These are phyloP conservation scores for Heloderma charlesbogerti DNA, from an alignment of 2,113 vertebrate species.

Conservation along the genomic window DNA sequence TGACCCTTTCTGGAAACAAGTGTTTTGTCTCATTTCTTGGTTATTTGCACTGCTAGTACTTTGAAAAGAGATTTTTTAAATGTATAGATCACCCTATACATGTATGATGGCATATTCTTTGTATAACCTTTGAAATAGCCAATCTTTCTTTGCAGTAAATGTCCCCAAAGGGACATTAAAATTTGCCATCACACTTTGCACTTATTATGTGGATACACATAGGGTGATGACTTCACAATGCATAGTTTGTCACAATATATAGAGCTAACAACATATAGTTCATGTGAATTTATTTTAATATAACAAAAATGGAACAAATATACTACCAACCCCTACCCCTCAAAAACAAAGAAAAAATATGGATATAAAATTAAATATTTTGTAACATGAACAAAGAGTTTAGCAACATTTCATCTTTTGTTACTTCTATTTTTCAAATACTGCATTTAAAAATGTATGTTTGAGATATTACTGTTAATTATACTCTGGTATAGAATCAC, in stretches of 20 bases:
- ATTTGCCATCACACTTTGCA: not conserved
- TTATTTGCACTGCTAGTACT: not conserved
- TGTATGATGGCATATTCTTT: not conserved
- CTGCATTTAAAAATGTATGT: constrained; percentile 32
- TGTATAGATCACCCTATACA: not conserved
- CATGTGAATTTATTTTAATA: constrained; percentile 73
- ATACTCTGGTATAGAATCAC: constrained; percentile 54
- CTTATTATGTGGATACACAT: constrained; percentile 11
- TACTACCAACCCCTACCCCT: constrained; percentile 35
- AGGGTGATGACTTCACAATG: not conserved
- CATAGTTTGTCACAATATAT: constrained; percentile 51
- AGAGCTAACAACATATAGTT: constrained; percentile 53
- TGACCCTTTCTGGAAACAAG: no score
- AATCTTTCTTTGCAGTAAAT: not conserved
- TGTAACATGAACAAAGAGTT: constrained; percentile 63
- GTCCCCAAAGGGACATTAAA: not conserved
- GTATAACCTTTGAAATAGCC: not conserved
- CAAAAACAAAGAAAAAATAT: constrained; percentile 31
- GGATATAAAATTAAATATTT: constrained; percentile 51
- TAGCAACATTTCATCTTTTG: constrained; percentile 41
- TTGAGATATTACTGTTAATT: constrained; percentile 43
- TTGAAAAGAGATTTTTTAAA: not conserved
- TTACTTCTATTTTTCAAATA: constrained; percentile 40
- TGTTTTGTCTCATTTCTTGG: no score
- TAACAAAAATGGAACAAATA: constrained; percentile 67